Base-by-base conservation (phyloP, 2,888 invertebrate species). In the Thera britannica region DNA sequence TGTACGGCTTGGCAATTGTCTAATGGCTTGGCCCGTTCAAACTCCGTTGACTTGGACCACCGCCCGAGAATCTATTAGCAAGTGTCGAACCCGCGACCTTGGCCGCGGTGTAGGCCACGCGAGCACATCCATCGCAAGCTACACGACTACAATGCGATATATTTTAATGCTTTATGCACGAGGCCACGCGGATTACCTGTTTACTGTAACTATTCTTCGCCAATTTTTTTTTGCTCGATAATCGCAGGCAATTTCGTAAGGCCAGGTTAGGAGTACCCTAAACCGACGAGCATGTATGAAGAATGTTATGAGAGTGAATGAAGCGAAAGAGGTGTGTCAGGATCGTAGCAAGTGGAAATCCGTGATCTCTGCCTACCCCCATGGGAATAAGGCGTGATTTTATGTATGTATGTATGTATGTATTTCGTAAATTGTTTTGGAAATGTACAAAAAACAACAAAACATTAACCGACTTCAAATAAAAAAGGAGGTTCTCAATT, bases 21-120 rank as follows among this genome's bases (percentile, higher is more conserved):
- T n/a, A n/a, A n/a, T n/a, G 23, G 23, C 23, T 23, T 23, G 23
- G 23, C 23, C 23, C 23, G 23, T 23, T 23, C 23, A 7, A 41
- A 7, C 5, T 4, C 6, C 6, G 3, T 41, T 41, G 3, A 6
- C 60, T 58, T 58, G 58, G 34, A 58, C 62, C 62, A 60, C 49
- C 23, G 41, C 2, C 11, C 8, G 38, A 48, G 56, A 65, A 68
- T 61, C 46, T 49, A 68, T 67, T 64, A 69, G 64, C 70, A 9
- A 54, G 55, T 62, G 63, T 72, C 62, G 66, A 63, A 65, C 63
- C 67, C 9, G 58, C 57, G 73, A 62, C 77, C 75, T 75, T 63
- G 73, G 56, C 60, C 70, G 70, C 74, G 78, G 77, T 77, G 78
- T 74, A 67, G 77, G 79, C 58, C 76, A 2, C 44, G 46, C n/a